Conservation (phyloP, 2,797 vertebrate genomes). For the Hephaestus fuliginosus region DNA sequence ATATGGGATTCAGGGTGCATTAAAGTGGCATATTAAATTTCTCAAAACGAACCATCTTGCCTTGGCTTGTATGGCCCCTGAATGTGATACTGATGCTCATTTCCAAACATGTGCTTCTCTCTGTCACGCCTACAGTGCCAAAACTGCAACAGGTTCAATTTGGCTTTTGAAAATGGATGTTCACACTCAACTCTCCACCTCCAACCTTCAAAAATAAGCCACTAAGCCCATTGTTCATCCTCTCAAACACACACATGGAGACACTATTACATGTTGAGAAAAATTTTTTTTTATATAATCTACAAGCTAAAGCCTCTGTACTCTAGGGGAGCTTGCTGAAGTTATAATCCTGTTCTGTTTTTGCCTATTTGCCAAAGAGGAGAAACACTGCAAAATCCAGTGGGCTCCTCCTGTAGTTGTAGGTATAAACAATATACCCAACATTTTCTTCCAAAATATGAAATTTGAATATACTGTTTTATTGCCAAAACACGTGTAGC, state of each 20-base stretch:
- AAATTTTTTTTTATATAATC: neutral
- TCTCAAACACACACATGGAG: neutral
- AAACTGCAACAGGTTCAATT: neutral
- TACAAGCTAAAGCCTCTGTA: neutral
- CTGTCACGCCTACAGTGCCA: neutral
- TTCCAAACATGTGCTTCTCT: neutral
- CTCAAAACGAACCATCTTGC: neutral
- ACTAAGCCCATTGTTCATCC: neutral
- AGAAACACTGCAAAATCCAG: neutral
- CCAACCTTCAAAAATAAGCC: neutral
- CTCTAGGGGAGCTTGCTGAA: neutral
- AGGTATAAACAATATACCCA: neutral
- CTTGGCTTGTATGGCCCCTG: neutral
- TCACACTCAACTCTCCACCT: neutral
- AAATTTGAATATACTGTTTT: neutral
- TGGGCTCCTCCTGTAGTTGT: neutral
- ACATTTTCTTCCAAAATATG: neutral
- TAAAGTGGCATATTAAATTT: conserved; percentile 13
- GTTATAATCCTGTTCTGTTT: conserved; percentile 28
- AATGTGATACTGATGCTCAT: conserved; percentile 9
- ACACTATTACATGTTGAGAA: neutral
- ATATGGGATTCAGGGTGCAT: neutral
- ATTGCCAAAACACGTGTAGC: neutral
- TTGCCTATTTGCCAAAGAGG: neutral
- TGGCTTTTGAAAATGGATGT: neutral